Base-by-base conservation (phyloP, 2,113 vertebrate genomes). In the Thomomys bottae region DNA sequence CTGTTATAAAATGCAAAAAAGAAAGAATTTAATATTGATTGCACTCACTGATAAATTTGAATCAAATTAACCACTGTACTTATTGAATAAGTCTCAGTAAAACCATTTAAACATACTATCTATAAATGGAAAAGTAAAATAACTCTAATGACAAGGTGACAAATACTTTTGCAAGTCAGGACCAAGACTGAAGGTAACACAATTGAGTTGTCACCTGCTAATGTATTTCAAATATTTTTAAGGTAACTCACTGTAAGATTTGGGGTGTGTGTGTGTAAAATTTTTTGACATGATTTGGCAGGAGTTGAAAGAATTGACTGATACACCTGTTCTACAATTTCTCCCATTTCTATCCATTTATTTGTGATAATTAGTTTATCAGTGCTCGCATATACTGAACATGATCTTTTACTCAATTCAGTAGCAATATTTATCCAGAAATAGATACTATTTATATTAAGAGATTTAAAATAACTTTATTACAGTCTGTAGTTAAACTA, bases 191-290 rank as follows among this genome's bases (percentile, higher is more conserved):
- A 86, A 84, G 18, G 32, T 28, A 84, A 89, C 20, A 42, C 68
- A 87, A 91, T 72, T 84, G 49, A 95, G 80, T 89, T 84, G 34
- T 73, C 57, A 87, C n/a, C 70, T 92, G 68, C 63, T 61, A 93
- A 40, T 72, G 88, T 81, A 57, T 89, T 94, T 79, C 88, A 85
- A 89, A 92, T 70, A 88, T 75, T 83, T 54, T 91, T 94, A 61
- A 90, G 42, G 85, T 79, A 83, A 38, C 86, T 75, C 42, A 66
- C 54, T 81, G 18, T 42, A 93, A 61, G 20, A 64, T 72, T 76
- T n/a, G n/a, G n/a, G n/a, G n/a, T n/a, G n/a, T n/a, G n/a, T n/a
- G n/a, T n/a, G n/a, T n/a, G n/a, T n/a, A n/a, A n/a, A n/a, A n/a
- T n/a, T n/a, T n/a, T 90, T 90, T 85, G 42, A 34, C 68, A 95